These are phyloP conservation scores for Rhaphigaster nebulosa DNA, from an alignment of 2,888 invertebrate genomes.

Conservation along the genomic window DNA sequence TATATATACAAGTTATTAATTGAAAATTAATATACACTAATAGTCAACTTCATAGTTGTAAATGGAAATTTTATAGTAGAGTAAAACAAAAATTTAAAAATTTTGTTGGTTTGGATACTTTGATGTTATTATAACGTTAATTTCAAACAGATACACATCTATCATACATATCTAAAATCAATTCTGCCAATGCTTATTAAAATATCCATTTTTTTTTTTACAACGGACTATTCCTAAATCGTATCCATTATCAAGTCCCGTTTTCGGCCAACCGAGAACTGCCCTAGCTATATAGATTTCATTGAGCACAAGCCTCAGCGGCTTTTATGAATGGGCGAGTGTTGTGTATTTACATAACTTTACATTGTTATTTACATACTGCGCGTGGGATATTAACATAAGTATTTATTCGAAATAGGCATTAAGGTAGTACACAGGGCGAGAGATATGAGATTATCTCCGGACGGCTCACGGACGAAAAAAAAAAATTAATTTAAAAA, in stretches of 20 bases:
- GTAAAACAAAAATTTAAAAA: no score
- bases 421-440: neutral
- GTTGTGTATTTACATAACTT: conserved; percentile 44
- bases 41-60: no score
- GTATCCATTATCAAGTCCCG: neutral
- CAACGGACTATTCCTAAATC: neutral
- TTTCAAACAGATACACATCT: no score
- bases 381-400: conserved; percentile 7
- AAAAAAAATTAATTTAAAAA: conserved; percentile 49
- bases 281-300: conserved; percentile 1
- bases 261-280: neutral
- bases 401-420: conserved; percentile 35
- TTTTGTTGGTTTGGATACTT: no score
- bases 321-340: conserved; percentile 16
- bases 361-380: conserved; percentile 47
- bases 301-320: conserved; percentile 1
- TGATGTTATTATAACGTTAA: no score
- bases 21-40: no score
- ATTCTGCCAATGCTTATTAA: no score
- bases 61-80: no score
- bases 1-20: no score
- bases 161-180: no score
- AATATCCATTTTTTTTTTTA: no score
- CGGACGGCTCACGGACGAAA: neutral
- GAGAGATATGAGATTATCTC: conserved; percentile 20